Evolutionary conservation across 30 jellyfish, hydroid and myxozoan species (phyloP).

Genomic region (Hydractinia symbiolongicarpus): DNA sequence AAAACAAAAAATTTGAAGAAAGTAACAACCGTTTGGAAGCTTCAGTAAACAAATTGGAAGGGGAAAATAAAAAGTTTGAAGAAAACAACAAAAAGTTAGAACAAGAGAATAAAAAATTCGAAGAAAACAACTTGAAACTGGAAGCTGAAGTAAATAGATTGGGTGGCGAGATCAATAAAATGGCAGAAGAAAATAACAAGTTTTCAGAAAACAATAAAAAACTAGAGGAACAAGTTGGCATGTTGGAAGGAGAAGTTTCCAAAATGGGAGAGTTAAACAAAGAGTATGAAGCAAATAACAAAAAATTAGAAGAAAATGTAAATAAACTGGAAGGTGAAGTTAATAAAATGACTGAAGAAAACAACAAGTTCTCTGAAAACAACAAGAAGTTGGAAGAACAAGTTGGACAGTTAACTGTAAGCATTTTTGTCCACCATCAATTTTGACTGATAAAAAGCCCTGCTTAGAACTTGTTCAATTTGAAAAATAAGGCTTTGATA

Average conservation of each 20-base stretch:
- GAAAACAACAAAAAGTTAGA: conserved; percentile 33
- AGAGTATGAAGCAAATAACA: conserved; percentile 70
- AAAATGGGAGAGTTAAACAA: conserved; percentile 51
- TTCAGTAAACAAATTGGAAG: conserved; percentile 53
- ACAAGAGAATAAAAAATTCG: conserved; percentile 55
- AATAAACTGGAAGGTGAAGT: conserved; percentile 72
- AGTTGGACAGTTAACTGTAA: conserved; percentile 52
- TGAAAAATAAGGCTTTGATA: too few species aligned
- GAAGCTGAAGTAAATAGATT: conserved; percentile 49
- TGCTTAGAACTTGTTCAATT: too few species aligned
- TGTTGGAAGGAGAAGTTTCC: conserved; percentile 31
- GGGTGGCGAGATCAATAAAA: conserved; percentile 68
- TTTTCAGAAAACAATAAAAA: conserved; percentile 68
- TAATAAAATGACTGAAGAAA: conserved; percentile 66
- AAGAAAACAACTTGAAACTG: conserved; percentile 66
- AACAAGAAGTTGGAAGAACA: conserved; percentile 65
- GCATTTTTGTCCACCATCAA: neutral
- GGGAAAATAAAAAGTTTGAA: conserved; percentile 34
- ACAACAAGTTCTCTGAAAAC: conserved; percentile 73
- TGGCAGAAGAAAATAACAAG: conserved; percentile 77
- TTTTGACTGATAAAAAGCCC: conserved; percentile 29
- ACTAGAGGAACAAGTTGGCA: conserved; percentile 62
- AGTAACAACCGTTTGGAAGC: conserved; percentile 38
- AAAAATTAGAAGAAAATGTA: conserved; percentile 65
- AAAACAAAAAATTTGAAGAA: conserved; percentile 75